Evolutionary conservation across 2,888 invertebrate genomes (phyloP).

Genomic region (Bibio marci): DNA sequence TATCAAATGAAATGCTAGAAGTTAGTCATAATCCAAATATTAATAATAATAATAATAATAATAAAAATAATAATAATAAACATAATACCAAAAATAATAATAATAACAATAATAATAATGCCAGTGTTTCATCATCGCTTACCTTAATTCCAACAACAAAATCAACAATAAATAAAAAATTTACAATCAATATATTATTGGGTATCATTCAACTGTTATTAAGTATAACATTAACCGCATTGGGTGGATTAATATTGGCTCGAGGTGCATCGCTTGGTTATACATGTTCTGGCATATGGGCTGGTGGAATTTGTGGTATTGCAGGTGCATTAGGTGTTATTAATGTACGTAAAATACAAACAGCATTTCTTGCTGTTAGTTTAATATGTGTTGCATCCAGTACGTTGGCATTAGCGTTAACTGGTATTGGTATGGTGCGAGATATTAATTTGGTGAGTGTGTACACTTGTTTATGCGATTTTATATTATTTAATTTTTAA

Average conservation of each 20-base stretch:
- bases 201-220: constrained; percentile 24
- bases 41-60: neutral
- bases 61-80: neutral
- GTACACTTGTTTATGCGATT: constrained; percentile 11
- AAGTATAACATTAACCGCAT: constrained; percentile 23
- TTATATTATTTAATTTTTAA: neutral
- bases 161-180: constrained; percentile 11
- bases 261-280: constrained; percentile 24
- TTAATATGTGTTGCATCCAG: constrained; percentile 28
- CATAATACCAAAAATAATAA: constrained; percentile 2
- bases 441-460: constrained; percentile 24
- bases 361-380: constrained; percentile 27
- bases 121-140: constrained; percentile 1
- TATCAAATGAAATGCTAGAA: neutral
- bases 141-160: neutral
- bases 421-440: constrained; percentile 26
- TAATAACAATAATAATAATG: constrained; percentile 3
- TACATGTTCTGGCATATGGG: constrained; percentile 27
- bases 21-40: constrained; percentile 1
- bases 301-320: constrained; percentile 16
- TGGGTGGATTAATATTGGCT: constrained; percentile 25
- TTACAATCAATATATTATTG: constrained; percentile 15
- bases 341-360: constrained; percentile 26
- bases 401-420: constrained; percentile 26
- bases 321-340: constrained; percentile 26